Percentiles rank a stretch among this genome's conserved stretches.
Evolutionary conservation across 2,797 vertebrate genomes (phyloP).

Genomic region (Clamator glandarius): DNA sequence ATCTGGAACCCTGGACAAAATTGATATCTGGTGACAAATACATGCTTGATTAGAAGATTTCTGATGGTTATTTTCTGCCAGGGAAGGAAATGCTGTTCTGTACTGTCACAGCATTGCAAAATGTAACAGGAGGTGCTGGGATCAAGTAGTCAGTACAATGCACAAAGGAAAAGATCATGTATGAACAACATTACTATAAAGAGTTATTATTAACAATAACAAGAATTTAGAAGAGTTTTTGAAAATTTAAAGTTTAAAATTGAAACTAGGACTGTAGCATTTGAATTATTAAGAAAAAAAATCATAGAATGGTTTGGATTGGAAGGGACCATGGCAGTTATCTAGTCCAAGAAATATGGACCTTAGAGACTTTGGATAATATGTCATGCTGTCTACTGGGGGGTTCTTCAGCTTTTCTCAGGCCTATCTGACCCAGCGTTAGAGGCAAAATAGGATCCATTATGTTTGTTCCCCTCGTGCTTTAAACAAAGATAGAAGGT

Average conservation of each 20-base stretch:
- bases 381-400: background rate
- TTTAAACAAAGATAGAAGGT: background rate
- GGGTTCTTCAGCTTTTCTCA: background rate
- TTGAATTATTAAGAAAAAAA: background rate
- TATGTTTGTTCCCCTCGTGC: background rate
- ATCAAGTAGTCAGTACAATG: background rate
- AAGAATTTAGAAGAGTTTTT: background rate
- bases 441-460: background rate
- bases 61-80: constrained; percentile 3
- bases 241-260: background rate
- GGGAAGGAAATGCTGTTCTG: background rate
- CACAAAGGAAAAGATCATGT: background rate
- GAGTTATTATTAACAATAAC: background rate
- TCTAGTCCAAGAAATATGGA: background rate
- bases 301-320: too few relatives aligned
- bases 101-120: background rate
- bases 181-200: background rate
- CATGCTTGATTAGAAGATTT: background rate
- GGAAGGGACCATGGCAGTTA: too few relatives aligned
- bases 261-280: background rate
- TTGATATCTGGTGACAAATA: constrained; percentile 27
- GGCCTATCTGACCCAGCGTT: background rate
- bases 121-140: background rate
- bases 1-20: constrained; percentile 48
- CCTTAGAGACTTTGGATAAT: background rate